Conservation (phyloP, 2,113 vertebrate species). For the Megaleporinus macrocephalus region DNA sequence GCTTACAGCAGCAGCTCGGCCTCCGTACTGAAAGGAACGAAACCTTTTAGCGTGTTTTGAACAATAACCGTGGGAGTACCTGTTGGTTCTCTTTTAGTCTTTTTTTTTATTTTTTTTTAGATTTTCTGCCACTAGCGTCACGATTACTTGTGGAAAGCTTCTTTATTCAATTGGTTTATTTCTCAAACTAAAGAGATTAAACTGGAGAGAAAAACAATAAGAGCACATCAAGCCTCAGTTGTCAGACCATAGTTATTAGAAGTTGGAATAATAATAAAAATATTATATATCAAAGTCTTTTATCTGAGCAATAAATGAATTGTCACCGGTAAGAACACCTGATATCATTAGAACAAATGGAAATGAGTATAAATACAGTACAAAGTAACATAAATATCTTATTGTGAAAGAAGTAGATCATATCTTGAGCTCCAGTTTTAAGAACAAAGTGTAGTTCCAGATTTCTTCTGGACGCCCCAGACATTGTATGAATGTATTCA, state of each 20-base stretch:
- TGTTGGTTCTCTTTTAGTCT: slow-evolving; percentile 56
- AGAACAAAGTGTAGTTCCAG: too few relatives aligned
- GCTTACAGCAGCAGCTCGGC: slow-evolving; percentile 66
- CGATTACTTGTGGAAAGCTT: slow-evolving; percentile 50
- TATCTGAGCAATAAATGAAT: too few relatives aligned
- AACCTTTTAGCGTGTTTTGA: slow-evolving; percentile 72
- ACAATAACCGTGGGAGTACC: slow-evolving; percentile 64
- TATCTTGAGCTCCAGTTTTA: too few relatives aligned
- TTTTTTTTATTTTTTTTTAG: slow-evolving; percentile 51
- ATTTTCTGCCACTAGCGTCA: slow-evolving; percentile 44
- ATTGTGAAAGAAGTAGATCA: too few relatives aligned
- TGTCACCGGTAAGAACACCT: too few relatives aligned
- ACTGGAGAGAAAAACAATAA: slow-evolving; percentile 33
- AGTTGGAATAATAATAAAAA: background rate
- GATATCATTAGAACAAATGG: too few relatives aligned
- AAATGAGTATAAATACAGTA: too few relatives aligned
- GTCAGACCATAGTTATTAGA: background rate
- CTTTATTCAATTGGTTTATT: slow-evolving; percentile 59
- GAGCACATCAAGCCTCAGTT: background rate
- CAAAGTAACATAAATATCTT: too few relatives aligned
- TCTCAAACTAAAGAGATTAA: slow-evolving; percentile 40
- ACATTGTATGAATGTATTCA: too few relatives aligned
- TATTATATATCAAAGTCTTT: background rate
- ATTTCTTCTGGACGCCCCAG: too few relatives aligned
- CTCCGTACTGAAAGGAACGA: slow-evolving; percentile 71